phyloP scores from a whole-genome alignment of 2,113 vertebrate genomes.

The Anser brachyrhynchus region DNA sequence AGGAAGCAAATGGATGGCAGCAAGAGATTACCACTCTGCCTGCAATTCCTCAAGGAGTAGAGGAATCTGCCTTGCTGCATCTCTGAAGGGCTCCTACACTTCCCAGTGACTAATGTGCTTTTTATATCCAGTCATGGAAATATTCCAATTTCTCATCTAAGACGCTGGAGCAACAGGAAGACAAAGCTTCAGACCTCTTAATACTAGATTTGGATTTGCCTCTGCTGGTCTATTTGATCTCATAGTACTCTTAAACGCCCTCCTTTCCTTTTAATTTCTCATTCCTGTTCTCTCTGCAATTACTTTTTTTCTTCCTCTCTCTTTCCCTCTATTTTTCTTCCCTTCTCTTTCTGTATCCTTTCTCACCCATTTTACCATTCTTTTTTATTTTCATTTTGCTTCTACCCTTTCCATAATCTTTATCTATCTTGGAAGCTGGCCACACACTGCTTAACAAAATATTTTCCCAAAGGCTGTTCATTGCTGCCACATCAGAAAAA shows the following conservation, averaged over 20 bases:
- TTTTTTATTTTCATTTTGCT: background rate
- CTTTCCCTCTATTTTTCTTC: background rate
- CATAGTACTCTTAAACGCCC: background rate
- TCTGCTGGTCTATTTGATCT: background rate
- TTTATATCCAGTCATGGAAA: constrained; percentile 31
- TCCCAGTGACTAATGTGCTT: constrained; percentile 32
- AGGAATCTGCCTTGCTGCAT: background rate
- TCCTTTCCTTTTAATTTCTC: background rate
- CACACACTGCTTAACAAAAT: constrained; percentile 12
- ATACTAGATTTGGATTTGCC: background rate
- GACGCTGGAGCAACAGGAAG: constrained; percentile 18
- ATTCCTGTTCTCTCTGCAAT: background rate
- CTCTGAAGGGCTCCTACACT: background rate
- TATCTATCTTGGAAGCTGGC: constrained; percentile 30
- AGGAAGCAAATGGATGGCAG: background rate
- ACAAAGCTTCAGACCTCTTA: constrained; percentile 8
- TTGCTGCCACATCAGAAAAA: background rate
- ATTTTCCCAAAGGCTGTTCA: constrained; percentile 39
- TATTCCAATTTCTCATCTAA: constrained; percentile 6
- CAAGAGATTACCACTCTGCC: background rate
- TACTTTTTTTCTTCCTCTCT: background rate
- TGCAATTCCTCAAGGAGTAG: background rate
- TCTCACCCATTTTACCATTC: background rate
- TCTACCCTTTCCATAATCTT: background rate
- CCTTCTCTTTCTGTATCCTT: background rate